Evolutionary conservation across 2,797 vertebrate species (phyloP).

Genomic region (Peromyscus nudipes): DNA sequence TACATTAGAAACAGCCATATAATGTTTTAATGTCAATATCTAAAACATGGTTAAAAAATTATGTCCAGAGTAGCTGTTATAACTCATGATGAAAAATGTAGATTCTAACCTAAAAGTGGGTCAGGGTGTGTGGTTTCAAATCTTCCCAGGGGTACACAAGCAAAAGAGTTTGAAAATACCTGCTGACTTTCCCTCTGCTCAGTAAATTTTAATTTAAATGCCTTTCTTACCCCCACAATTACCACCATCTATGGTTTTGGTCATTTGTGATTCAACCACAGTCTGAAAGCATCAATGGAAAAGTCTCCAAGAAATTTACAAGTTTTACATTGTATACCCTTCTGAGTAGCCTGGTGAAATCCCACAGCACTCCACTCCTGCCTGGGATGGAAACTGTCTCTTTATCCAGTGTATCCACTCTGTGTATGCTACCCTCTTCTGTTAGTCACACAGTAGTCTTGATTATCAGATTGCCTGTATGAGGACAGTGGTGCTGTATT

Average conservation of each 20-base stretch:
- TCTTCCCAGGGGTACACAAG: background rate
- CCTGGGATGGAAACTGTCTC: background rate
- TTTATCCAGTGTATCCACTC: background rate
- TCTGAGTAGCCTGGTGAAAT: too few species aligned
- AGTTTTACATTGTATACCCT: background rate
- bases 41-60: background rate
- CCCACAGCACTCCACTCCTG: background rate
- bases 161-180: background rate
- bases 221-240: background rate
- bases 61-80: background rate
- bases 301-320: background rate
- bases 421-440: too few species aligned
- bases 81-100: background rate
- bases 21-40: background rate
- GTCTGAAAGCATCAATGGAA: background rate
- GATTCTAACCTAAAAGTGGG: background rate
- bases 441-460: background rate
- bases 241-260: background rate
- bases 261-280: background rate
- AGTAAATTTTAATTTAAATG: background rate
- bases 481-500: background rate
- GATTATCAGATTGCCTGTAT: background rate
- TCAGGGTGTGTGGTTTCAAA: background rate
- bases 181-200: background rate
- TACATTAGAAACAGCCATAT: conserved; percentile 7